phyloP scores from a whole-genome alignment of 2,113 vertebrate genomes.

The Choloepus hoffmanni region DNA sequence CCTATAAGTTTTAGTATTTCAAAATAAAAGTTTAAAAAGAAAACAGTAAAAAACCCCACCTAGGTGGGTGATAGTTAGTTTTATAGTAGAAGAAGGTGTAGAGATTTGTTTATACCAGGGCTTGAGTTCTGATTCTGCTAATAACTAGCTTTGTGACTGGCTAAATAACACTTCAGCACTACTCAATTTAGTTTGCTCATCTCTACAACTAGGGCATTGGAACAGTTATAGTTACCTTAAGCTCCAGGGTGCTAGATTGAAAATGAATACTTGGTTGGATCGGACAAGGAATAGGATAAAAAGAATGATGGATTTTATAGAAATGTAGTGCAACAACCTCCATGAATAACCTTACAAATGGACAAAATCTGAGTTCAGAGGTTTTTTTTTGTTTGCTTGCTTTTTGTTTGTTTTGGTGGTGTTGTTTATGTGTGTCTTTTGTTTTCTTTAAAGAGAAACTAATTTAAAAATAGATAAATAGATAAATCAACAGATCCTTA shows the following conservation, averaged over 20 bases:
- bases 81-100: not conserved
- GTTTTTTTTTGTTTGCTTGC: not conserved
- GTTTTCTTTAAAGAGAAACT: conserved; percentile 7
- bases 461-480: conserved; percentile 20
- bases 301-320: not conserved
- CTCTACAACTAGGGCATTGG: not conserved
- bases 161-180: not conserved
- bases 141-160: not conserved
- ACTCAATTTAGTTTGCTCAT: not conserved
- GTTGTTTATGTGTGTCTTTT: not conserved
- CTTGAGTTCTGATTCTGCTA: not conserved
- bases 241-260: not conserved
- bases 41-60: not conserved
- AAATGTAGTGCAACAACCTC: not conserved
- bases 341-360: not conserved
- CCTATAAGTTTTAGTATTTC: too few relatives aligned
- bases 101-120: not conserved
- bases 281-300: not conserved
- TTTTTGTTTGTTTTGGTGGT: not conserved
- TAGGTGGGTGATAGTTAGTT: not conserved
- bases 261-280: not conserved
- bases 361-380: not conserved
- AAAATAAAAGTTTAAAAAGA: too few relatives aligned
- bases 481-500: not conserved
- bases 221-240: not conserved